These are phyloP conservation scores for Rhogogaster chlorosoma DNA, from an alignment of 2,888 invertebrate species.

Conservation along the genomic window DNA sequence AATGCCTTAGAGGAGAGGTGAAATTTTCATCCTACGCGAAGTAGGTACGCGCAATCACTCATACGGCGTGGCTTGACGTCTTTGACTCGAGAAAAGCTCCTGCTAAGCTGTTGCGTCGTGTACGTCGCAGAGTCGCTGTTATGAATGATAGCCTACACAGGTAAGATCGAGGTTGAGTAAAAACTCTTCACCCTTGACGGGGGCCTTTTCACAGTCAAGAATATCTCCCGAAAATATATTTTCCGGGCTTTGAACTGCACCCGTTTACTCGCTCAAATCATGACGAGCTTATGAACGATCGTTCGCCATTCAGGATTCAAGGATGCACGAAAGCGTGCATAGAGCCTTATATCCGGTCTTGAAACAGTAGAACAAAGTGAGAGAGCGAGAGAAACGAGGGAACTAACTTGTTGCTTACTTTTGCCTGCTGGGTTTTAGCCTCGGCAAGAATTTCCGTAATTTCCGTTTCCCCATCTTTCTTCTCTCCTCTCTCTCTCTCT, in stretches of 20 bases:
- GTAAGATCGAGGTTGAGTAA: neutral
- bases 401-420: conserved; percentile 29
- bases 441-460: conserved; percentile 1
- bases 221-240: neutral
- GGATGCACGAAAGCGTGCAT: neutral
- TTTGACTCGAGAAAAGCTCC: conserved; percentile 11
- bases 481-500: neutral
- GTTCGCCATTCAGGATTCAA: neutral
- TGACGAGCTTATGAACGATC: neutral
- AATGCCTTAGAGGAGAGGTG: neutral
- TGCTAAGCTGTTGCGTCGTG: neutral
- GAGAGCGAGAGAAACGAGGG: neutral
- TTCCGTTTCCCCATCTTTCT: neutral
- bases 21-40: neutral
- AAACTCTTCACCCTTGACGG: neutral
- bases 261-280: neutral
- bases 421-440: conserved; percentile 13
- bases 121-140: neutral
- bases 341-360: neutral
- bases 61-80: neutral
- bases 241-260: neutral
- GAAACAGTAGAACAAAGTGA: neutral
- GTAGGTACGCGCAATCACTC: neutral
- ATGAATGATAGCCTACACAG: neutral
- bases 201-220: neutral